Percentiles rank a stretch among this genome's conserved stretches.
Conservation (phyloP, 1,140 invertebrate genomes). For the Aphaenogaster rudis region DNA sequence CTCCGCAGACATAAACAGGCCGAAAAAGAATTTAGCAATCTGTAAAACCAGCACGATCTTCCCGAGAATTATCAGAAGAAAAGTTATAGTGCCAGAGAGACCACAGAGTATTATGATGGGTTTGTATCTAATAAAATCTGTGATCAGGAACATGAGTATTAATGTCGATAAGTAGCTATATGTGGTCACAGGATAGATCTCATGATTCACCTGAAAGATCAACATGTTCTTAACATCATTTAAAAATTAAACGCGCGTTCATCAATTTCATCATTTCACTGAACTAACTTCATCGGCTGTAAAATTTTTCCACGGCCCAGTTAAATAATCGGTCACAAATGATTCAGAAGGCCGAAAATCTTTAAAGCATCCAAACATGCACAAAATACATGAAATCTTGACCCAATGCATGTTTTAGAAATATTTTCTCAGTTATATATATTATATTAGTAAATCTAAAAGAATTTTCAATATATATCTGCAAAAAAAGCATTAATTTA, state of each 20-base stretch:
- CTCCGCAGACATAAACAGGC: conserved; percentile 95
- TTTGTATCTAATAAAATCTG: conserved; percentile 95
- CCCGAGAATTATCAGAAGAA: conserved; percentile 82
- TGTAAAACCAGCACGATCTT: conserved; percentile 83
- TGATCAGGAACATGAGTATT: conserved; percentile 93
- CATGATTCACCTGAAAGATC: conserved; percentile 89
- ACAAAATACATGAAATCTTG: conserved; percentile 90
- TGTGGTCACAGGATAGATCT: conserved; percentile 94
- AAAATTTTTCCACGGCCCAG: conserved; percentile 91
- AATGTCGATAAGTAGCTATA: conserved; percentile 92
- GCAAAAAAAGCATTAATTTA: not conserved
- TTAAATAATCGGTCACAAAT: conserved; percentile 93
- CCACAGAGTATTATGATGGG: conserved; percentile 93
- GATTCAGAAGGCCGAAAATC: conserved; percentile 94
- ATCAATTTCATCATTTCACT: not conserved
- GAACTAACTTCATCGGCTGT: conserved; percentile 87
- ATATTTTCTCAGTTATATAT: not conserved
- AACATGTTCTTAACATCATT: conserved; percentile 29
- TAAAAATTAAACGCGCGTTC: not conserved
- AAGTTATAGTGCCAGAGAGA: conserved; percentile 80
- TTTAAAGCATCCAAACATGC: conserved; percentile 93
- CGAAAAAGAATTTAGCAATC: conserved; percentile 89
- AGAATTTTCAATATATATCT: not conserved
- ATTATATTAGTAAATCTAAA: not conserved
- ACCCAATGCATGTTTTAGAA: conserved; percentile 87